phyloP scores from a whole-genome alignment of 2,888 invertebrate species.

The Cecidostiba fungosa region DNA sequence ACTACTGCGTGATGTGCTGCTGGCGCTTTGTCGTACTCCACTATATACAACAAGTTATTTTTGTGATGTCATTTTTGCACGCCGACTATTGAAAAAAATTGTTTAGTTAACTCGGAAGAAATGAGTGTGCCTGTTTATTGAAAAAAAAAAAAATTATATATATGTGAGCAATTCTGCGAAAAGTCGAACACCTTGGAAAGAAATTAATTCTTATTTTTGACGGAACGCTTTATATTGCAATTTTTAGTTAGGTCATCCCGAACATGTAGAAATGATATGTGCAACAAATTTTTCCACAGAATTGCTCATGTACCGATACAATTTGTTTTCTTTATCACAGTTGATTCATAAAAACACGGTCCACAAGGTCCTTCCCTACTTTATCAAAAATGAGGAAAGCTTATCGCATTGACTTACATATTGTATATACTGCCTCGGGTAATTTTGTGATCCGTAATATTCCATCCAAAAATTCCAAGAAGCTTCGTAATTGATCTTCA shows the following conservation, averaged over 20 bases:
- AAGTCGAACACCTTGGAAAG: no score
- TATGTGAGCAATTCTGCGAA: no score
- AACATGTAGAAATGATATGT: no score
- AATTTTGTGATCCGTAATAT: not conserved
- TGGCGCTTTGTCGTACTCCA: not conserved
- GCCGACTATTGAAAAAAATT: not conserved
- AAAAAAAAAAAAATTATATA: no score
- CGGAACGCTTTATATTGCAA: no score
- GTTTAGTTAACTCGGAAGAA: not conserved
- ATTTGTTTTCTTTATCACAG: not conserved
- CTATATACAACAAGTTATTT: not conserved
- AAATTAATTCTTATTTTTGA: no score
- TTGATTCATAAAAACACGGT: not conserved
- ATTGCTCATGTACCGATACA: no score
- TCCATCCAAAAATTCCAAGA: no score
- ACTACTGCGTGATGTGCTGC: not conserved
- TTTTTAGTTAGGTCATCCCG: no score
- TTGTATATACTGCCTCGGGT: not conserved
- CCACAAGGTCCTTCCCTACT: conserved; percentile 33
- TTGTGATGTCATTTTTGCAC: not conserved
- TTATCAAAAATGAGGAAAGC: conserved; percentile 19
- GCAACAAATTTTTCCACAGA: no score
- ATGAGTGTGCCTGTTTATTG: no score
- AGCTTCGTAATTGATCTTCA: no score
- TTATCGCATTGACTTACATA: not conserved